A percentile compares a stretch with the other conserved stretches of the same genome.
Evolutionary conservation across 2,888 invertebrate genomes (phyloP).

Genomic region (Omphaloscelis lunosa): DNA sequence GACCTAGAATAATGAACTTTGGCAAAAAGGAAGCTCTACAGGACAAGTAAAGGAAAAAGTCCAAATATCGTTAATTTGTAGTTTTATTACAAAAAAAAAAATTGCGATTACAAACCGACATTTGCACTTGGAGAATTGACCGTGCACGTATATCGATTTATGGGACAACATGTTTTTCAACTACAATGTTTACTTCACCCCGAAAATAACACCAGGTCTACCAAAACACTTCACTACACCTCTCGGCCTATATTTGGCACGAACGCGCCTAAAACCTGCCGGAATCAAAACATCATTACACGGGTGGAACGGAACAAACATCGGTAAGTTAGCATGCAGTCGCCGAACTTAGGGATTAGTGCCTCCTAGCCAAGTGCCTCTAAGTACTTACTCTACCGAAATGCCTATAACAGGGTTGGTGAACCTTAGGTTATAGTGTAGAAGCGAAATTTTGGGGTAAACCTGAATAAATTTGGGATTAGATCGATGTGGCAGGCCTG

Average conservation of each 20-base stretch:
- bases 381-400: constrained; percentile 35
- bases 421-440: constrained; percentile 27
- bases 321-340: constrained; percentile 57
- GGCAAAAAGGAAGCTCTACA: too few relatives aligned
- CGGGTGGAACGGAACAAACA: constrained; percentile 44
- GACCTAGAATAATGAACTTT: too few relatives aligned
- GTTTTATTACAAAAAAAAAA: too few relatives aligned
- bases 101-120: too few relatives aligned
- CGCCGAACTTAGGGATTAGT: constrained; percentile 48
- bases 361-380: constrained; percentile 29
- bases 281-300: constrained; percentile 52
- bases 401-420: constrained; percentile 45
- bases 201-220: constrained; percentile 22
- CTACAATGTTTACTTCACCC: constrained; percentile 12
- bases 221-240: constrained; percentile 29
- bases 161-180: too few relatives aligned
- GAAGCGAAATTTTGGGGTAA: background rate
- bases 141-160: too few relatives aligned
- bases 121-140: too few relatives aligned
- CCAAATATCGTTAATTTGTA: too few relatives aligned
- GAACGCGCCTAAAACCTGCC: constrained; percentile 23
- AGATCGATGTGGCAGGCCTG: constrained; percentile 15
- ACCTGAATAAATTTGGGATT: background rate
- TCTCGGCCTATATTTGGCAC: constrained; percentile 40
- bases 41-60: too few relatives aligned